Base-by-base conservation (phyloP, 35 echinoderm and acorn worm species). In the Holothuria glaberrima region DNA sequence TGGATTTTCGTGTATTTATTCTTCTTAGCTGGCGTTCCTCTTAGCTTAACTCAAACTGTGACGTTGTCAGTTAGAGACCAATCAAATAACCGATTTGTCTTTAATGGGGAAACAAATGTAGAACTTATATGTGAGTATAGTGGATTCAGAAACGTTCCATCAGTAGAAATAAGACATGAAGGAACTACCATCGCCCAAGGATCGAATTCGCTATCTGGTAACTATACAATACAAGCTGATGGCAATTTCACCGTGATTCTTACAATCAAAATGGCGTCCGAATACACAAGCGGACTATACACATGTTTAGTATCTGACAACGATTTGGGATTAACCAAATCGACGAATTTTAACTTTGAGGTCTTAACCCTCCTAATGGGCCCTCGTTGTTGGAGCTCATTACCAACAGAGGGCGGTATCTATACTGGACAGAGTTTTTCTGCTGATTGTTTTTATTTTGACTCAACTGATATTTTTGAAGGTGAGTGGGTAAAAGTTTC, bases 251-350 rank as follows among this genome's bases (percentile, higher is more conserved):
- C 71, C 17, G 50, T 54, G 50, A 78, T 48, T 26, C 44, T 78
- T 13, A 78, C n/a, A 48, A 78, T 78, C 17, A 78, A 78, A 50
- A 28, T 78, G 36, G 74, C 46, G 36, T 78, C 74, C 38, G 74
- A 48, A 26, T 20, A 30, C 44, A 78, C 74, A 9, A n/a, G 38
- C 5, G 74, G 74, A 25, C 27, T 78, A 21, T 78, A 78, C 26
- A 78, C 18, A 0, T 78, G 74, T 19, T 41, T 78, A 48, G 74
- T 50, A 78, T 24, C 41, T 24, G 74, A 78, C 74, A 27, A 48
- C 74, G 50, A 41, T 19, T 48, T 48, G 24, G 18, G 38, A 22
- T 4, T 48, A 14, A 78, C 12, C 29, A 28, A n/a, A 25, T 50
- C 36, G 6, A 26, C 36, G 6, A 48, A 22, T 22, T 48, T 78